Evolutionary conservation across 2,888 invertebrate genomes (phyloP), one percentile per base, ranked within the genome.

Genomic region (Lasiommata megera): DNA sequence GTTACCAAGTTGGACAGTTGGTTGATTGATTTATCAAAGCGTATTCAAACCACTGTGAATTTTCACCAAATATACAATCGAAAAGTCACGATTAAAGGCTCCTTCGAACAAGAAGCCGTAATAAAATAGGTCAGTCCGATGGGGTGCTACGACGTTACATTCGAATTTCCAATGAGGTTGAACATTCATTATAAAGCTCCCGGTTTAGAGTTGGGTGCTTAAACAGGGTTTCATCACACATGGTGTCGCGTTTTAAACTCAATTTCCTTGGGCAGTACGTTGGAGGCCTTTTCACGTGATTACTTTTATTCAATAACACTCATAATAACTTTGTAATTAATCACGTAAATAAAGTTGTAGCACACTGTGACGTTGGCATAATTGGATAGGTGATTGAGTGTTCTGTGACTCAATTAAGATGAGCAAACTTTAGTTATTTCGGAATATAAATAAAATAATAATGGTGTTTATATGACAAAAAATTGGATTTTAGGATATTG

Each of bases 311-410:
- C 18, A 23, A 50, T 50, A 50, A 37, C 50, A 9, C 36, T 17
- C 36, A 28, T 23, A 37, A 28, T 50, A 52, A 40, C 14, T 50
- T 44, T 16, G 52, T 41, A 41, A 41, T 52, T 41, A 52, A 52
- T 52, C 31, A 52, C 52, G 31, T 31, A 52, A 41, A 52, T 52
- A 41, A 52, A 52, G 28, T 52, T 52, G 11, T 40, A 38, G 31
- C 40, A 17, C 18, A n/a, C 17, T 52, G 41, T 51, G 31, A 41
- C 52, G 52, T 31, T 31, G 17, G 31, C 52, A 41, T 52, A 41
- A 41, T 52, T 52, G 52, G 52, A 52, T 52, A 41, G 29, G 52
- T 52, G 52, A 52, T 52, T 40, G 52, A 52, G 52, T 52, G 31
- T 8, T 41, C 31, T 41, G 52, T 41, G 41, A 52, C 52, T 40